These are phyloP conservation scores for Pollenia labialis DNA, from an alignment of 2,888 invertebrate genomes.

Conservation along the genomic window DNA sequence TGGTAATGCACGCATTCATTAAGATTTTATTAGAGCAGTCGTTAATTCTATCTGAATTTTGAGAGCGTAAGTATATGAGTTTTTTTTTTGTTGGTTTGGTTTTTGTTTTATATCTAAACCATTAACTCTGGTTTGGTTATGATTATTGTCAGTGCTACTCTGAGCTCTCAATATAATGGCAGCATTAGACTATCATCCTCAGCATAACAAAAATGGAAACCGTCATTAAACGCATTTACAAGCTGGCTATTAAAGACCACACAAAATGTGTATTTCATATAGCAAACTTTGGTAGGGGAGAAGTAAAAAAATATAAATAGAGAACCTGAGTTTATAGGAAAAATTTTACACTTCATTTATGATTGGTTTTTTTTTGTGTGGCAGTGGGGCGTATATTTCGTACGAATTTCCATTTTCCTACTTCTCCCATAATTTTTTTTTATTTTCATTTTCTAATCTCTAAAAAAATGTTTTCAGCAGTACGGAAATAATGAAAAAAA, in stretches of 20 bases:
- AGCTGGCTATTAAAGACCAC: slow-evolving; percentile 63
- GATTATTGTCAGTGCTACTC: slow-evolving; percentile 4
- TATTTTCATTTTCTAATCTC: too few species aligned
- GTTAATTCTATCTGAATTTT: slow-evolving; percentile 46
- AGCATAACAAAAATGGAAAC: slow-evolving; percentile 5
- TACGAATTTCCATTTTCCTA: neutral
- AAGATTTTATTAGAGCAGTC: slow-evolving; percentile 61
- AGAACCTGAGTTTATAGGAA: slow-evolving; percentile 42
- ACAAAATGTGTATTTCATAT: slow-evolving; percentile 50
- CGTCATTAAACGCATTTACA: slow-evolving; percentile 57
- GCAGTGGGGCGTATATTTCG: neutral
- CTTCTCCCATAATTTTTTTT: neutral
- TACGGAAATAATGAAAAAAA: neutral
- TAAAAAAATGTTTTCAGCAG: too few species aligned
- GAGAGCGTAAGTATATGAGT: neutral
- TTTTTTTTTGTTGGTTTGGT: slow-evolving; percentile 7
- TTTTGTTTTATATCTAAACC: slow-evolving; percentile 40
- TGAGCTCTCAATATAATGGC: neutral
- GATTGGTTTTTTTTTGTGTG: slow-evolving; percentile 26
- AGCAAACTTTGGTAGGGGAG: neutral
- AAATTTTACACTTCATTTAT: slow-evolving; percentile 59
- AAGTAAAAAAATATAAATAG: neutral
- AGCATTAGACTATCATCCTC: neutral
- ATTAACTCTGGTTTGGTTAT: slow-evolving; percentile 39
- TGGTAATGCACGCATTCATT: slow-evolving; percentile 52